Base-by-base conservation (phyloP, 2,113 vertebrate genomes). In the Eurystomus gularis region DNA sequence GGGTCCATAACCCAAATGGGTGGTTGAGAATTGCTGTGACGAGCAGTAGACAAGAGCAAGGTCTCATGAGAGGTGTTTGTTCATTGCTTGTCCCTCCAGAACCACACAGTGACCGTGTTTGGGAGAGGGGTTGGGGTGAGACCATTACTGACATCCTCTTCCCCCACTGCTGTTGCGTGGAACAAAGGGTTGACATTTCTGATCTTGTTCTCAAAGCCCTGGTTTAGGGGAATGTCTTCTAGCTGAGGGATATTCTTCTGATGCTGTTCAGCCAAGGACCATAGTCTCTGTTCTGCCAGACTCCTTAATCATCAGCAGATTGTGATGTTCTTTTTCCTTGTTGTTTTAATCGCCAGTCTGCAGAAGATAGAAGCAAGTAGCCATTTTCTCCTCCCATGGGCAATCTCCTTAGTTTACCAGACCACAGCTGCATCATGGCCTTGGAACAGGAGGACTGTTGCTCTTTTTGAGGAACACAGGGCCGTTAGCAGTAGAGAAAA, bases 81-180 rank as follows among this genome's bases (percentile, higher is more conserved):
- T 39, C 9, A 4, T 70, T 66, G 57, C n/a, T 52, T 37, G 35
- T 81, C 25, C 5, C 33, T 82, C 28, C 29, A 28, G 28, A 40
- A 13, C 78, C n/a, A 13, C 40, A 12, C 60, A 20, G 40, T 35
- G 58, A n/a, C 58, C 26, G 3, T 7, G 37, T 14, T 51, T 61
- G 60, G 61, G 51, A 65, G 25, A 2, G 21, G 40, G 44, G 40
- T 60, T 72, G 44, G 54, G 17, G 4, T 54, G 44, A 55, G 51
- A 31, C 26, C 0, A 0, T 86, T 44, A 10, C 11, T 49, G 29
- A 23, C 23, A 12, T 51, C 20, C 7, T 44, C 17, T 42, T 9
- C 42, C 11, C 20, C 11, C 6, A 16, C 4, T 14, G 42, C 29
- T 49, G 25, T 2, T 13, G 3, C 16, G 1, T 40, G n/a, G 42